These are phyloP conservation scores for Globodera ellingtonae DNA, from an alignment of 1,140 invertebrate genomes.

Conservation along the genomic window DNA sequence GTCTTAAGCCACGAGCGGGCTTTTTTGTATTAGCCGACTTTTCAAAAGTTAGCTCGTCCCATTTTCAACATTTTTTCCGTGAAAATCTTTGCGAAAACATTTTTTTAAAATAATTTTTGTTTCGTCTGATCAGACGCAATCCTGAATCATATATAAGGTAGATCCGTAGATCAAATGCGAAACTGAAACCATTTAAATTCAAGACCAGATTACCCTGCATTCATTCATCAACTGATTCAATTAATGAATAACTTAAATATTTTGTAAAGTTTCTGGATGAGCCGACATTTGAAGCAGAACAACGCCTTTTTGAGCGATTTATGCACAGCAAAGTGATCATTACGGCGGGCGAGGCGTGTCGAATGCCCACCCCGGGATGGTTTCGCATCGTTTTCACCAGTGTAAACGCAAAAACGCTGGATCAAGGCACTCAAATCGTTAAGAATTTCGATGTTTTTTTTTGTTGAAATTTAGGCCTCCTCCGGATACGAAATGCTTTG, in stretches of 20 bases:
- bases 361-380: conserved; percentile 40
- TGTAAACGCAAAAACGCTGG: conserved; percentile 30
- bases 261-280: conserved; percentile 39
- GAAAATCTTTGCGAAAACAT: neutral
- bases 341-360: conserved; percentile 41
- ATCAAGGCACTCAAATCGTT: conserved; percentile 19
- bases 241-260: neutral
- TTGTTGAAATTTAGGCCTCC: too few relatives aligned
- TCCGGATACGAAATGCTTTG: too few relatives aligned
- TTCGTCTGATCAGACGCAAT: too few relatives aligned
- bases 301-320: conserved; percentile 29
- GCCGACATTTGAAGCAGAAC: conserved; percentile 46
- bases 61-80: too few relatives aligned
- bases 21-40: conserved; percentile 50
- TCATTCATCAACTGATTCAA: too few relatives aligned
- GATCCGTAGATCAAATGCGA: too few relatives aligned
- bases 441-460: too few relatives aligned
- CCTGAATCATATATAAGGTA: too few relatives aligned
- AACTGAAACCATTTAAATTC: too few relatives aligned
- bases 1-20: conserved; percentile 44
- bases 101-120: neutral
- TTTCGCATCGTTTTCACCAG: conserved; percentile 49
- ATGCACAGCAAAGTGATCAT: conserved; percentile 44
- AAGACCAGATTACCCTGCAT: too few relatives aligned
- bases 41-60: conserved; percentile 29